Evolutionary conservation across 2,113 vertebrate species (phyloP).

Genomic region (Amblyopsis rosae): DNA sequence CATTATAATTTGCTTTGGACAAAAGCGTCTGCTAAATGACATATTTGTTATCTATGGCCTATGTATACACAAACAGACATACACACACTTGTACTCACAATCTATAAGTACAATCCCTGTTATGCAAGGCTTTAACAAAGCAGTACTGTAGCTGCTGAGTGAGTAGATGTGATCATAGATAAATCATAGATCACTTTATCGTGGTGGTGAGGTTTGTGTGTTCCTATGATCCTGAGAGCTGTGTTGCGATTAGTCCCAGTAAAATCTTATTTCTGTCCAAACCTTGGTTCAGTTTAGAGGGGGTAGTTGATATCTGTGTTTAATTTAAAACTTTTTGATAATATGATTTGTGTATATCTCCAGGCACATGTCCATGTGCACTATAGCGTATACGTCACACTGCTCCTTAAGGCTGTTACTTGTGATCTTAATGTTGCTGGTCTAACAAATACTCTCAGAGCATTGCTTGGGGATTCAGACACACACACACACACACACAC

Average conservation of each 20-base stretch:
- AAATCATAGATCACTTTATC: slow-evolving; percentile 42
- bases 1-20: no score
- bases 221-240: no score
- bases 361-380: not conserved
- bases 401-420: slow-evolving; percentile 21
- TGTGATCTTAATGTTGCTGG: slow-evolving; percentile 24
- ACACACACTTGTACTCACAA: slow-evolving; percentile 44
- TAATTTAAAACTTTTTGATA: no score
- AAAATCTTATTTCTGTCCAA: no score
- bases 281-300: no score
- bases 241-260: no score
- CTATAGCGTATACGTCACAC: not conserved
- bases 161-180: slow-evolving; percentile 47
- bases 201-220: not conserved
- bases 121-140: slow-evolving; percentile 54
- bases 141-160: slow-evolving; percentile 29
- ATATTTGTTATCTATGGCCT: not conserved
- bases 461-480: slow-evolving; percentile 12
- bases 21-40: no score
- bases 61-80: slow-evolving; percentile 3
- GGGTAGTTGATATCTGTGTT: no score
- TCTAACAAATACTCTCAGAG: slow-evolving; percentile 22
- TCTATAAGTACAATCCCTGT: slow-evolving; percentile 70
- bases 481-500: slow-evolving; percentile 5
- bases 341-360: no score